phyloP scores from a whole-genome alignment of 2,888 invertebrate species.

The Dynastes tityus region DNA sequence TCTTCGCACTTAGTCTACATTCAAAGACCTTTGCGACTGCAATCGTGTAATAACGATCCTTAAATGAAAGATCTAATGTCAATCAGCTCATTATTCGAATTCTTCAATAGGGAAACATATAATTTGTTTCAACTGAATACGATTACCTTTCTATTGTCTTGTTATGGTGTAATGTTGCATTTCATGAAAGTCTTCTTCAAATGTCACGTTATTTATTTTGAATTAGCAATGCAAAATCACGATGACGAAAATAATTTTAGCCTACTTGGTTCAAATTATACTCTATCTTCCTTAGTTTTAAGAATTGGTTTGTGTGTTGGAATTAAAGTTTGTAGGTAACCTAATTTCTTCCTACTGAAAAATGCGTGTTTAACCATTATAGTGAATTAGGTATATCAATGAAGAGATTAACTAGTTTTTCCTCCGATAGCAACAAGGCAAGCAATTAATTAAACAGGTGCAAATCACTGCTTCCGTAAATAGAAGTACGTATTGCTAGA shows the following conservation, averaged over 20 bases:
- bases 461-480: too few species aligned
- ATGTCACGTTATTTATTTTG: constrained; percentile 2
- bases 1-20: not conserved
- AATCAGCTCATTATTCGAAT: not conserved
- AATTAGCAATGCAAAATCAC: not conserved
- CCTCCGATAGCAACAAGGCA: too few species aligned
- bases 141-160: not conserved
- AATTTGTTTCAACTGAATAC: not conserved
- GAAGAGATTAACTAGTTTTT: too few species aligned
- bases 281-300: too few species aligned
- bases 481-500: too few species aligned
- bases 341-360: too few species aligned
- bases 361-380: too few species aligned
- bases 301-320: too few species aligned
- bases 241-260: not conserved
- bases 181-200: constrained; percentile 9
- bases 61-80: not conserved
- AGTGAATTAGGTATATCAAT: too few species aligned
- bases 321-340: too few species aligned
- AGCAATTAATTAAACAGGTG: too few species aligned
- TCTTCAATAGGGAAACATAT: not conserved
- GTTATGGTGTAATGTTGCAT: not conserved
- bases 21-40: not conserved
- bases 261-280: not conserved
- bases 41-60: not conserved